Percentiles rank a stretch among this genome's conserved stretches.
Evolutionary conservation across 2,888 invertebrate species (phyloP).

Genomic region (Cheilosia vulpina): DNA sequence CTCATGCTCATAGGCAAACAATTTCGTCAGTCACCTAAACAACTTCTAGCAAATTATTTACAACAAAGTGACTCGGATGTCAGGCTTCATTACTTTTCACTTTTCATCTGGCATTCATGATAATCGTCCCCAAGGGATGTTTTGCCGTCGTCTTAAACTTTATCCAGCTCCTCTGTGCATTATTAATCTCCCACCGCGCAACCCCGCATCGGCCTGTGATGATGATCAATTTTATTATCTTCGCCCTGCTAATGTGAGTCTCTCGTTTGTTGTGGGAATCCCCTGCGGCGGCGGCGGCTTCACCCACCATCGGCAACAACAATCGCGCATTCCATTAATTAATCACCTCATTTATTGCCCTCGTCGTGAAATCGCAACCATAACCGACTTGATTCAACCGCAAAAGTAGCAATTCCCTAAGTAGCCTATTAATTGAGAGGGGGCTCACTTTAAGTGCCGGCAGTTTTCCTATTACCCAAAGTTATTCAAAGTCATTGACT

Average conservation of each 20-base stretch:
- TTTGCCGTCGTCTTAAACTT: conserved; percentile 43
- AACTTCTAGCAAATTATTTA: conserved; percentile 56
- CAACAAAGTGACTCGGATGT: conserved; percentile 47
- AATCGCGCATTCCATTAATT: conserved; percentile 65
- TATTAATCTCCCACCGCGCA: conserved; percentile 63
- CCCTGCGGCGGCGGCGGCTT: background rate
- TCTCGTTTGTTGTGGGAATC: conserved; percentile 1
- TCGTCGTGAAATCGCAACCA: conserved; percentile 49
- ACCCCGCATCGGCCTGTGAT: conserved; percentile 60
- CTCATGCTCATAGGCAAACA: conserved; percentile 36
- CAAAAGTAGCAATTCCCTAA: conserved; percentile 69
- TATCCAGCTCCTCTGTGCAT: conserved; percentile 62
- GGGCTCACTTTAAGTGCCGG: conserved; percentile 50
- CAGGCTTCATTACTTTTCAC: conserved; percentile 72
- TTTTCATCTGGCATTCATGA: conserved; percentile 72
- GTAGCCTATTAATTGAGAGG: conserved; percentile 67
- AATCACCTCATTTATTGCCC: conserved; percentile 69
- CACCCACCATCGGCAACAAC: background rate
- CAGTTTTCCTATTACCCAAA: conserved; percentile 61
- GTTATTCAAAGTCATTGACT: conserved; percentile 73
- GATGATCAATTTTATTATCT: conserved; percentile 73
- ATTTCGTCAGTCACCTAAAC: conserved; percentile 23
- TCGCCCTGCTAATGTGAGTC: conserved; percentile 28
- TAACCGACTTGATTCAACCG: conserved; percentile 48
- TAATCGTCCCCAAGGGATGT: conserved; percentile 68